Conservation (phyloP, 2,797 vertebrate genomes). For the Fundulus diaphanus region DNA sequence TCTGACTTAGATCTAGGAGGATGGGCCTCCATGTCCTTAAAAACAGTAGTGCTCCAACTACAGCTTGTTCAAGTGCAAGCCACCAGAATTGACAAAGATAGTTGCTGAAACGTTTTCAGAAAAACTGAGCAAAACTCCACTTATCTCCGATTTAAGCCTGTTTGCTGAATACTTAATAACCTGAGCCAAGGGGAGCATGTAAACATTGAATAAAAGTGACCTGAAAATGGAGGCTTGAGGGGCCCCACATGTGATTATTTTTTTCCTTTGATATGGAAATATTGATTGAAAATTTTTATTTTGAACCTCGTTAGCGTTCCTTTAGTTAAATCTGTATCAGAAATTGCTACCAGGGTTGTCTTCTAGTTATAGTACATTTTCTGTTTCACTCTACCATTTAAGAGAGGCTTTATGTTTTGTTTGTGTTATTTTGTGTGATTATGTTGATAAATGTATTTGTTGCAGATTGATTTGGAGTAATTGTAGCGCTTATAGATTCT, state of each 20-base stretch:
- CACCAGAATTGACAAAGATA: too few species aligned
- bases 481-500: constrained; percentile 52
- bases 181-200: background rate
- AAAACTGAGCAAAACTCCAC: too few species aligned
- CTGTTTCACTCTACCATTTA: constrained; percentile 42
- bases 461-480: constrained; percentile 55
- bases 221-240: background rate
- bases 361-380: constrained; percentile 25
- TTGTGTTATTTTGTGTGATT: background rate
- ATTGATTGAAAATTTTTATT: background rate
- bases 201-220: background rate
- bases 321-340: constrained; percentile 27
- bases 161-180: background rate
- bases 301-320: background rate
- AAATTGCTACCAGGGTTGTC: constrained; percentile 43
- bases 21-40: too few species aligned
- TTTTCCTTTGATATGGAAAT: background rate
- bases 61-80: too few species aligned
- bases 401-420: constrained; percentile 43
- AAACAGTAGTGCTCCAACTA: too few species aligned
- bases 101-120: too few species aligned
- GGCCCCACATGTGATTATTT: background rate
- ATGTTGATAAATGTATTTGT: constrained; percentile 43
- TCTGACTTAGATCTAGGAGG: too few species aligned
- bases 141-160: too few species aligned